Evolutionary conservation across 1,140 invertebrate species (phyloP).

Genomic region (Solenopsis invicta): DNA sequence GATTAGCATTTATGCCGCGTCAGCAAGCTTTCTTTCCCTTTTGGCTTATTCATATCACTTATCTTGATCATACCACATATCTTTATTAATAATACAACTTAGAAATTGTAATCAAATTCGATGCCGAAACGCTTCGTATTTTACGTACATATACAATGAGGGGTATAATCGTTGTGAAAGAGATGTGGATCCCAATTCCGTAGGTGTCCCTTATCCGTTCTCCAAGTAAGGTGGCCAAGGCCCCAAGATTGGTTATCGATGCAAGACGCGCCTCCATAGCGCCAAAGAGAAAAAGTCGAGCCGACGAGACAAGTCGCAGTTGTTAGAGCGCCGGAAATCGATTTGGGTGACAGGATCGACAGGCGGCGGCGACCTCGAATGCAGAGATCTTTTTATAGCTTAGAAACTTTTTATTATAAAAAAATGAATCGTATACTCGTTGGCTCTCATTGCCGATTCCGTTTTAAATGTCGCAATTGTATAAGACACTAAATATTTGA

Average conservation of each 20-base stretch:
- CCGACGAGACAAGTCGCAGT: conserved; percentile 47
- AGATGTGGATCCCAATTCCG: background rate
- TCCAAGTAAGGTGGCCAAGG: conserved; percentile 55
- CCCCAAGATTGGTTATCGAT: conserved; percentile 68
- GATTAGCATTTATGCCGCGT: background rate
- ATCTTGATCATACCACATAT: background rate
- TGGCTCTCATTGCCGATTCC: background rate
- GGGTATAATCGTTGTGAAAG: background rate
- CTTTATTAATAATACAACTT: background rate
- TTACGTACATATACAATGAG: background rate
- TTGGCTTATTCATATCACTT: background rate
- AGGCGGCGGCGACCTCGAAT: conserved; percentile 16
- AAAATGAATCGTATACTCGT: background rate
- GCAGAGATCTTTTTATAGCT: background rate
- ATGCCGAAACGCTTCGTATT: background rate
- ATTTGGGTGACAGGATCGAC: conserved; percentile 63
- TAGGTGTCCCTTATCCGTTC: conserved; percentile 22
- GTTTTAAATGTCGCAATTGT: background rate
- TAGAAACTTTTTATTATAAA: background rate
- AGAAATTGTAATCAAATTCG: background rate
- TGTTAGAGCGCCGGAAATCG: conserved; percentile 70
- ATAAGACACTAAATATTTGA: background rate
- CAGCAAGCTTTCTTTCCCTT: background rate
- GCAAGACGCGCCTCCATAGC: conserved; percentile 64
- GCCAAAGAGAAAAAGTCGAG: conserved; percentile 71